phyloP scores from a whole-genome alignment of 2,888 invertebrate genomes.

The Bombyx huttoni region DNA sequence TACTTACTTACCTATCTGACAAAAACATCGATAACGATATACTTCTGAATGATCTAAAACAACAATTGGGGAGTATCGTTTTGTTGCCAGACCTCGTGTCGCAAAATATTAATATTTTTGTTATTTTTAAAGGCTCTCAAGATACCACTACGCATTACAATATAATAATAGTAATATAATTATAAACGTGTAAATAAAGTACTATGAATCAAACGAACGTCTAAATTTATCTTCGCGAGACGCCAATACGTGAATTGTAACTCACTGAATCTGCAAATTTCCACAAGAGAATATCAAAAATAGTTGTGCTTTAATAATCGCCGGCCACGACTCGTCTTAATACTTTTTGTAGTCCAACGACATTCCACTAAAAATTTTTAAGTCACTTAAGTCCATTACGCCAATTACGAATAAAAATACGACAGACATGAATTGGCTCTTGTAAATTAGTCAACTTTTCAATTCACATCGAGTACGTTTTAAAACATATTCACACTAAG shows the following conservation, averaged over 20 bases:
- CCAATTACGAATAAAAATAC: conserved; percentile 20
- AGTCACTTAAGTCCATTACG: conserved; percentile 55
- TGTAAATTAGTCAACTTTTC: no score
- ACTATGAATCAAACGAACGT: conserved; percentile 57
- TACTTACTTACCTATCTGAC: no score
- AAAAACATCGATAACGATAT: no score
- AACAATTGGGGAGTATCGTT: conserved; percentile 2
- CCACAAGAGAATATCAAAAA: conserved; percentile 73
- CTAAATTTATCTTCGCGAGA: conserved; percentile 44
- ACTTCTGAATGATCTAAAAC: neutral
- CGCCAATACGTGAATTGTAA: conserved; percentile 35
- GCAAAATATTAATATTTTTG: conserved; percentile 34
- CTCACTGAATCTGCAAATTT: conserved; percentile 61
- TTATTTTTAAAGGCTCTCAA: conserved; percentile 43
- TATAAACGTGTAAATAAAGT: conserved; percentile 70
- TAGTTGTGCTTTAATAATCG: conserved; percentile 56
- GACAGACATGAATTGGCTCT: no score
- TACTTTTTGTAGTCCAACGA: conserved; percentile 55
- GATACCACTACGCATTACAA: conserved; percentile 59
- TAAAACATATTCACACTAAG: neutral
- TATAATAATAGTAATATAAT: conserved; percentile 34
- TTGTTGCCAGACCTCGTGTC: conserved; percentile 45
- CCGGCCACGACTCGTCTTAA: conserved; percentile 59
- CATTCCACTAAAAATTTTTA: conserved; percentile 23
- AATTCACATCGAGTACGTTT: neutral